These are phyloP conservation scores for Athrips mouffetella DNA, from an alignment of 2,888 invertebrate species.

Conservation along the genomic window DNA sequence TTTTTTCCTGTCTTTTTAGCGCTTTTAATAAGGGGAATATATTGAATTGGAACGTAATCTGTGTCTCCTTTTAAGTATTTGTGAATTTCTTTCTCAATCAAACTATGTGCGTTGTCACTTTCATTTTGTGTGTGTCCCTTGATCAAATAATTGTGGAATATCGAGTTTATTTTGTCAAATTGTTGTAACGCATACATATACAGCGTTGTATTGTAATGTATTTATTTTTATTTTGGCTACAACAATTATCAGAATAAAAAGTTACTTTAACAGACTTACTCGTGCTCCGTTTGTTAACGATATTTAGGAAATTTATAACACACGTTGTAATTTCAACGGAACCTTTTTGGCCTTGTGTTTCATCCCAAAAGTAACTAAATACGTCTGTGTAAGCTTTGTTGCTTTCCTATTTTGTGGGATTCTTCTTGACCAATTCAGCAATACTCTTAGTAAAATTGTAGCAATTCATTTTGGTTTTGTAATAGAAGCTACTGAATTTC, in stretches of 20 bases:
- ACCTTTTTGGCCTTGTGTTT: slow-evolving; percentile 7
- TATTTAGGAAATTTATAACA: slow-evolving; percentile 8
- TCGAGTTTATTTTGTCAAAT: slow-evolving; percentile 26
- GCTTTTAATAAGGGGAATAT: slow-evolving; percentile 21
- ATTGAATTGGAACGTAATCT: slow-evolving; percentile 29
- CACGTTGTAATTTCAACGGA: slow-evolving; percentile 6
- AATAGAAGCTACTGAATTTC: slow-evolving; percentile 5
- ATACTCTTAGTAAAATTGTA: slow-evolving; percentile 14
- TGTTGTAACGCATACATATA: slow-evolving; percentile 25
- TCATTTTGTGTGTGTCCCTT: slow-evolving; percentile 42
- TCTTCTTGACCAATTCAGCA: slow-evolving; percentile 7
- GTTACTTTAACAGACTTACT: slow-evolving; percentile 21
- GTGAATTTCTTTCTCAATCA: slow-evolving; percentile 37
- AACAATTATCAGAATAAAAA: slow-evolving; percentile 39
- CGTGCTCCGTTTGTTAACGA: not conserved
- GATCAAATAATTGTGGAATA: slow-evolving; percentile 40
- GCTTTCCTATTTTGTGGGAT: slow-evolving; percentile 7
- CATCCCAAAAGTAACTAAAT: slow-evolving; percentile 12
- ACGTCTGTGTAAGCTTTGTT: slow-evolving; percentile 14
- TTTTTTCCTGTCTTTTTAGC: slow-evolving; percentile 21
- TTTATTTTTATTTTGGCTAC: slow-evolving; percentile 35
- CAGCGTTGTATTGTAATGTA: slow-evolving; percentile 28
- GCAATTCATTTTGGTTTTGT: slow-evolving; percentile 6
- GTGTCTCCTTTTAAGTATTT: slow-evolving; percentile 30
- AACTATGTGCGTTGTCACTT: slow-evolving; percentile 38